These are phyloP conservation scores for Cuculus canorus DNA, from an alignment of 2,797 vertebrate species.

Conservation along the genomic window DNA sequence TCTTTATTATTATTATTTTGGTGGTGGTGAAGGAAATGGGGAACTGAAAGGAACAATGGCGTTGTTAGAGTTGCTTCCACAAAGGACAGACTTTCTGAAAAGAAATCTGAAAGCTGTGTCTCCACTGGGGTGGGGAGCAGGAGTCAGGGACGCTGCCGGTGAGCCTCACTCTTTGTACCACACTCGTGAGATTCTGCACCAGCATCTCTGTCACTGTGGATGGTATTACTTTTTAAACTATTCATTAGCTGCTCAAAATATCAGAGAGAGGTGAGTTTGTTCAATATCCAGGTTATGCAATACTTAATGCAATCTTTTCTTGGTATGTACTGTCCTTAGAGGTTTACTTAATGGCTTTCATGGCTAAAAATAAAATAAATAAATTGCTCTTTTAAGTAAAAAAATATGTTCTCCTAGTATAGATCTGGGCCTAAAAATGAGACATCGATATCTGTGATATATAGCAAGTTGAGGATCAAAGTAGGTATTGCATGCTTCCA, in stretches of 20 bases:
- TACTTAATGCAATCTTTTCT: not conserved
- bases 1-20: not conserved
- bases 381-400: not conserved
- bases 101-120: not conserved
- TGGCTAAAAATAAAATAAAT: not conserved
- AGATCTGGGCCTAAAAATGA: not conserved
- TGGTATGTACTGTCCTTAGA: not conserved
- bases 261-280: not conserved
- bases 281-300: not conserved
- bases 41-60: not conserved
- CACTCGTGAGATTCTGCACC: not conserved
- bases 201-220: not conserved
- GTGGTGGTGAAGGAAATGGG: not conserved
- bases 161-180: not conserved
- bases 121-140: not conserved
- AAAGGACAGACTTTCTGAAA: not conserved
- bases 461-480: not conserved
- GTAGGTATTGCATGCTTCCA: not conserved
- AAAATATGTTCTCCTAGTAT: not conserved
- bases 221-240: not conserved
- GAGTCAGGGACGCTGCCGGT: not conserved
- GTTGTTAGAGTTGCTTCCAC: not conserved
- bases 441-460: not conserved
- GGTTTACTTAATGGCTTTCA: not conserved
- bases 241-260: not conserved